Conservation (phyloP, 2,113 vertebrate species). For the Podarcis cretensis region DNA sequence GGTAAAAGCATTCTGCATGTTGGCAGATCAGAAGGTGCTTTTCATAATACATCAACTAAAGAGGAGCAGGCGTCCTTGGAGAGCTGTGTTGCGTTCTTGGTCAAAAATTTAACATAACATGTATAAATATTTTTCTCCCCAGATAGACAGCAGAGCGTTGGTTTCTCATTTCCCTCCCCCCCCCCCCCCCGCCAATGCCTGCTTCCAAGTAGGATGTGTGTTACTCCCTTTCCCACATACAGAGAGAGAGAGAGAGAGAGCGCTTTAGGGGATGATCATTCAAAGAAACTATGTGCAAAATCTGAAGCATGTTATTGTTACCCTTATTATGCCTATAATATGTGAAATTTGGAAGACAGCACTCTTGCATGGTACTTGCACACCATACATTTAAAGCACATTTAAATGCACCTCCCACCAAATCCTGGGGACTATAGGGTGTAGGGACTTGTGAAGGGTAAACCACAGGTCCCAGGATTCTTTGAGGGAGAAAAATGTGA, state of each 20-base stretch:
- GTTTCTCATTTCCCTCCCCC: not conserved
- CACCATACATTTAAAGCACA: too few relatives aligned
- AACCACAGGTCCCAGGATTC: too few relatives aligned
- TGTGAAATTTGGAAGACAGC: not conserved
- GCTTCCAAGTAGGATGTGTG: constrained; percentile 33
- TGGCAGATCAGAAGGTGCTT: constrained; percentile 43
- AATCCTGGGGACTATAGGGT: too few relatives aligned
- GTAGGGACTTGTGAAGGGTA: too few relatives aligned
- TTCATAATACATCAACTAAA: constrained; percentile 10
- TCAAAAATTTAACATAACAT: constrained; percentile 44
- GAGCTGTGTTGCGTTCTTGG: constrained; percentile 17
- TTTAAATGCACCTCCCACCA: too few relatives aligned
- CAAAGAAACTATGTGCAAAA: not conserved
- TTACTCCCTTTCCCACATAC: not conserved
- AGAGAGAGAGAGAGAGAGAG: too few relatives aligned
- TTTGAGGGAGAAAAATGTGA: too few relatives aligned
- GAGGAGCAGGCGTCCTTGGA: constrained; percentile 41
- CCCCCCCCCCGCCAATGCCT: not conserved
- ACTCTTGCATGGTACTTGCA: too few relatives aligned
- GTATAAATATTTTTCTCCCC: constrained; percentile 25
- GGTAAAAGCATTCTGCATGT: constrained; percentile 1
- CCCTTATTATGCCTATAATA: constrained; percentile 18
- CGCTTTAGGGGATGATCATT: not conserved
- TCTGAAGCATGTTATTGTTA: constrained; percentile 5
- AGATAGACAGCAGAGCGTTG: constrained; percentile 3